These are phyloP conservation scores for Choreutis nemorana DNA, from an alignment of 2,888 invertebrate species.

Conservation along the genomic window DNA sequence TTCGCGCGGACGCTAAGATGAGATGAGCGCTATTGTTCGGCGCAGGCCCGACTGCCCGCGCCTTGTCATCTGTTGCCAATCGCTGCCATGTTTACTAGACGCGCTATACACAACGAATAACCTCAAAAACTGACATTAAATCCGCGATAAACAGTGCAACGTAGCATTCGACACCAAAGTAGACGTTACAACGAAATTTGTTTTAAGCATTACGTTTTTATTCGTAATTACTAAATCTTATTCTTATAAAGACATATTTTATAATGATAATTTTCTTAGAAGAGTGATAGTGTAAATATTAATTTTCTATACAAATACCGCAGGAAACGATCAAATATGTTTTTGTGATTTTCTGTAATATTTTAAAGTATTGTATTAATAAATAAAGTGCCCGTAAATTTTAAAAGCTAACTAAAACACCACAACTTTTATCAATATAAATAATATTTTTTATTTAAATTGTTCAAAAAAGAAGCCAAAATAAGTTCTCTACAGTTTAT, in stretches of 20 bases:
- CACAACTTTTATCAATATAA: too few relatives aligned
- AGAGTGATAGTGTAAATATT: too few relatives aligned
- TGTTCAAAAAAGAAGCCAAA: too few relatives aligned
- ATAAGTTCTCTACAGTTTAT: too few relatives aligned
- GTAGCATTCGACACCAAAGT: constrained; percentile 20
- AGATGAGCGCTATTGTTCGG: constrained; percentile 44
- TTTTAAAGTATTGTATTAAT: too few relatives aligned
- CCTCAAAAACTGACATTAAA: constrained; percentile 39
- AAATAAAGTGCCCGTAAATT: too few relatives aligned
- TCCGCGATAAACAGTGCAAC: constrained; percentile 22
- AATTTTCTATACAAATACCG: too few relatives aligned
- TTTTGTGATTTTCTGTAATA: too few relatives aligned
- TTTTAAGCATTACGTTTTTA: constrained; percentile 1
- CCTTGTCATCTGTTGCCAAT: constrained; percentile 59
- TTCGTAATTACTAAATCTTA: not conserved
- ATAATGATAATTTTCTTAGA: too few relatives aligned
- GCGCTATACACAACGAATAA: constrained; percentile 60
- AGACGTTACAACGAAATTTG: constrained; percentile 41
- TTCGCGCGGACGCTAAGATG: constrained; percentile 32
- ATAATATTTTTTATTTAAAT: too few relatives aligned
- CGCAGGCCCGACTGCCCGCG: constrained; percentile 49
- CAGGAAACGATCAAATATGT: too few relatives aligned
- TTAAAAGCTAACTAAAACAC: too few relatives aligned
- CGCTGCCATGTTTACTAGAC: constrained; percentile 64
- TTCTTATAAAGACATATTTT: not conserved